phyloP scores from a whole-genome alignment of 1,140 invertebrate species.

The Stratiolaelaps scimitus region DNA sequence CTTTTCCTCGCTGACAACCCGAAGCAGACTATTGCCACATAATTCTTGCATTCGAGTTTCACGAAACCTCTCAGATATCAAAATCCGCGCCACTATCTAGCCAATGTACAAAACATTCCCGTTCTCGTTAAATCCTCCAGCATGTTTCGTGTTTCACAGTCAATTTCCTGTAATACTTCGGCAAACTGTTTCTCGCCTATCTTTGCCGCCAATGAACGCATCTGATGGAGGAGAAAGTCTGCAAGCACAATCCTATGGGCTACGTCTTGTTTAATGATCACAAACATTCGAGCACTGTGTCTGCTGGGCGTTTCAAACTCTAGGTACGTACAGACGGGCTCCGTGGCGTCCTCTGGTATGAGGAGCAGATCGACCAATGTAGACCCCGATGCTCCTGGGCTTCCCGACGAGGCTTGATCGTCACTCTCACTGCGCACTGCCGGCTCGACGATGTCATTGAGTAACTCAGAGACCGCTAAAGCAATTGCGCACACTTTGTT shows the following conservation, averaged over 20 bases:
- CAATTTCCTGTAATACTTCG: slow-evolving; percentile 19
- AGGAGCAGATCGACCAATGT: neutral
- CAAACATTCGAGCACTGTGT: slow-evolving; percentile 22
- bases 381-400: no score
- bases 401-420: no score
- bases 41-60: no score
- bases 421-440: neutral
- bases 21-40: no score
- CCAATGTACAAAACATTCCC: slow-evolving; percentile 3
- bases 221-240: slow-evolving; percentile 12
- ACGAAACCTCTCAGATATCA: no score
- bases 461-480: slow-evolving; percentile 2
- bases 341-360: neutral
- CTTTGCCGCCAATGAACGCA: slow-evolving; percentile 15
- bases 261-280: slow-evolving; percentile 16
- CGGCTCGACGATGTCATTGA: slow-evolving; percentile 7
- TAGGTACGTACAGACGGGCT: neutral
- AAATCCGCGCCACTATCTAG: no score
- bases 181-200: neutral
- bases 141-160: slow-evolving; percentile 26
- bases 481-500: slow-evolving; percentile 20
- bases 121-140: neutral
- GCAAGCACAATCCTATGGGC: slow-evolving; percentile 13
- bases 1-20: no score
- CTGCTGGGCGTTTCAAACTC: neutral